phyloP scores from a whole-genome alignment of 2,797 vertebrate species.

The Adrianichthys oophorus region DNA sequence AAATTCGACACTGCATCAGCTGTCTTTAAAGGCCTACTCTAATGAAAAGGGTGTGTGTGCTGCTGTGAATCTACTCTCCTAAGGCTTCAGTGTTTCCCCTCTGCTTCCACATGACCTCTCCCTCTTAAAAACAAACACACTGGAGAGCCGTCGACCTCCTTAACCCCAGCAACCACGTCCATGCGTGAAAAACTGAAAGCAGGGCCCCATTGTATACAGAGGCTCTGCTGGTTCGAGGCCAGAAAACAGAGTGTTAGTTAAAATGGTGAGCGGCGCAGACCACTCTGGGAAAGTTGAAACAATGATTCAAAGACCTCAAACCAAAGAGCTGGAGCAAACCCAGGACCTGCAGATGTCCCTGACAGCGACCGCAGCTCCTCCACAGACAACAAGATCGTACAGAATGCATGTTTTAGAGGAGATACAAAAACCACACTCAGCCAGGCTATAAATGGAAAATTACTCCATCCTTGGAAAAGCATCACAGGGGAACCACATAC shows the following conservation, averaged over 20 bases:
- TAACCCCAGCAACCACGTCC: constrained; percentile 45
- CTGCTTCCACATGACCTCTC: constrained; percentile 19
- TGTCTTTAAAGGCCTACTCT: too few species aligned
- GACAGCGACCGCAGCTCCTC: constrained; percentile 53
- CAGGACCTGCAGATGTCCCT: constrained; percentile 58
- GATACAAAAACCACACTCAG: constrained; percentile 71
- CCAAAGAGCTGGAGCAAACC: constrained; percentile 39
- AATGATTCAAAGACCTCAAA: constrained; percentile 46
- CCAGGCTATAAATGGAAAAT: constrained; percentile 78
- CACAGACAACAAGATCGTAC: constrained; percentile 50
- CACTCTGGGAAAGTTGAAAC: constrained; percentile 24
- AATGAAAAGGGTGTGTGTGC: constrained; percentile 1
- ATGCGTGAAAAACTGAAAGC: constrained; percentile 40
- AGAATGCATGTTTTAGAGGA: constrained; percentile 56
- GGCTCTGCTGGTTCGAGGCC: constrained; percentile 66
- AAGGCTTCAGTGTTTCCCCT: constrained; percentile 38
- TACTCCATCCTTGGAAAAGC: constrained; percentile 74
- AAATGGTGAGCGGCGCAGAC: constrained; percentile 1
- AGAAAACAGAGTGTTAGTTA: constrained; percentile 44
- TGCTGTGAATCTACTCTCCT: constrained; percentile 39
- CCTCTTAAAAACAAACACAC: constrained; percentile 17
- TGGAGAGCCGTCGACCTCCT: constrained; percentile 24
- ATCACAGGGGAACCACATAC: constrained; percentile 66
- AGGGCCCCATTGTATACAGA: constrained; percentile 53
- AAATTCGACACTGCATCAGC: too few species aligned